phyloP scores from a whole-genome alignment of 2,888 invertebrate genomes.

The Scaptomyza flava region DNA sequence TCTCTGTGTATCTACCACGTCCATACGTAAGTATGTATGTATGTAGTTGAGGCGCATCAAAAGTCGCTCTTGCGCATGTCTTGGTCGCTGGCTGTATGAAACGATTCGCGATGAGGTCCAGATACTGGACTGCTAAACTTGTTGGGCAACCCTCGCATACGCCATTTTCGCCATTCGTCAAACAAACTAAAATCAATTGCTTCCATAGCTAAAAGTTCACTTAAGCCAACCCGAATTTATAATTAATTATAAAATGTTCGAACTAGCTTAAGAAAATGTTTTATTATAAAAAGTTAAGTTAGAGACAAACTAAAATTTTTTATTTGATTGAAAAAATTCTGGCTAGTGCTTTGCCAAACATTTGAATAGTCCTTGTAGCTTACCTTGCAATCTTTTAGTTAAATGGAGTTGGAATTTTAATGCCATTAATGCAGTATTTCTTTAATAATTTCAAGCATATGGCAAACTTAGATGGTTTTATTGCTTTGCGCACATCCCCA shows the following conservation, averaged over 20 bases:
- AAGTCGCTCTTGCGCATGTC: constrained; percentile 78
- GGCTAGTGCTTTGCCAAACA: too few relatives aligned
- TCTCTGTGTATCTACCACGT: constrained; percentile 29
- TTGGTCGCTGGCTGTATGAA: constrained; percentile 60
- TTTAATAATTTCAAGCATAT: background rate
- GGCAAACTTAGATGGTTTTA: too few relatives aligned
- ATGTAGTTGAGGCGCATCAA: constrained; percentile 58
- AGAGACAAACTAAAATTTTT: too few relatives aligned
- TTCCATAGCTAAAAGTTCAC: constrained; percentile 17
- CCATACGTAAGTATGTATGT: constrained; percentile 32
- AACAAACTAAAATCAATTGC: constrained; percentile 70
- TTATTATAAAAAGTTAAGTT: background rate
- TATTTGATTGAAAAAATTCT: background rate
- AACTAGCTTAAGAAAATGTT: background rate
- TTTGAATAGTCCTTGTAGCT: too few relatives aligned
- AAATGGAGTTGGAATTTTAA: too few relatives aligned
- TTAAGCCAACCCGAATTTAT: constrained; percentile 8
- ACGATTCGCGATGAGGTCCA: constrained; percentile 25
- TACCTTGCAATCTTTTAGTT: too few relatives aligned
- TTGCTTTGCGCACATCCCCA: too few relatives aligned
- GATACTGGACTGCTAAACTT: constrained; percentile 8
- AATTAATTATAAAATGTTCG: constrained; percentile 12
- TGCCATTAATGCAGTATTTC: too few relatives aligned
- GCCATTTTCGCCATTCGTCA: constrained; percentile 64
- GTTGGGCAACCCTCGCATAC: constrained; percentile 43